These are phyloP conservation scores for Larimichthys crocea DNA, from an alignment of 2,113 vertebrate species.

Conservation along the genomic window DNA sequence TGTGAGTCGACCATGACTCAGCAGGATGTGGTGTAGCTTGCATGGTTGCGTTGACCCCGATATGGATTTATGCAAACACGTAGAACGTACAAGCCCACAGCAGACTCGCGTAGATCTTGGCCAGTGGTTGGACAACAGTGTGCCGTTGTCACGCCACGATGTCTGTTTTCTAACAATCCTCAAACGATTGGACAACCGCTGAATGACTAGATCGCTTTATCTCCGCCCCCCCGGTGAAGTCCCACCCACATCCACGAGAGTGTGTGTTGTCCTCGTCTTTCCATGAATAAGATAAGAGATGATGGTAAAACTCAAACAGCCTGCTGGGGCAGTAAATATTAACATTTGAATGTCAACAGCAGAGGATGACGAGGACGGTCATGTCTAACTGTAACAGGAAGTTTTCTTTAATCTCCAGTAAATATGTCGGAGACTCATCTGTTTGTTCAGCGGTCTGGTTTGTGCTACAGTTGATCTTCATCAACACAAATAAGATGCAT, in stretches of 20 bases:
- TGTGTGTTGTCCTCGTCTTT: conserved; percentile 17
- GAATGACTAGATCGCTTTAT: conserved; percentile 14
- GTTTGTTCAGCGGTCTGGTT: background rate
- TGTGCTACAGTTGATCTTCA: background rate
- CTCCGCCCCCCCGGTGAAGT: background rate
- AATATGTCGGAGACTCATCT: background rate
- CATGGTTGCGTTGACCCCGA: conserved; percentile 2
- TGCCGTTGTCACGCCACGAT: conserved; percentile 64
- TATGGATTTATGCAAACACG: conserved; percentile 29
- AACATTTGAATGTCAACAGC: conserved; percentile 17
- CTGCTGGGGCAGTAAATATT: conserved; percentile 7
- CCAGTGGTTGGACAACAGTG: conserved; percentile 39
- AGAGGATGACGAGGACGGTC: background rate
- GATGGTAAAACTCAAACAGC: background rate
- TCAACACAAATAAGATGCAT: too few species aligned
- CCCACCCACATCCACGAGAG: conserved; percentile 11
- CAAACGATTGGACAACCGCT: conserved; percentile 56
- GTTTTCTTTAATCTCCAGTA: background rate
- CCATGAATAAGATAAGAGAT: conserved; percentile 29
- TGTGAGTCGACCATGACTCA: background rate
- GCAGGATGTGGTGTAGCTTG: conserved; percentile 1
- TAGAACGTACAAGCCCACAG: background rate
- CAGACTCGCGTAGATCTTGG: conserved; percentile 4
- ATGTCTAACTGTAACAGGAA: background rate
- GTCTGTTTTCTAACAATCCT: conserved; percentile 37